These are phyloP conservation scores for Drosophila sulfurigaster DNA, from an alignment of 1,140 invertebrate genomes.

Conservation along the genomic window DNA sequence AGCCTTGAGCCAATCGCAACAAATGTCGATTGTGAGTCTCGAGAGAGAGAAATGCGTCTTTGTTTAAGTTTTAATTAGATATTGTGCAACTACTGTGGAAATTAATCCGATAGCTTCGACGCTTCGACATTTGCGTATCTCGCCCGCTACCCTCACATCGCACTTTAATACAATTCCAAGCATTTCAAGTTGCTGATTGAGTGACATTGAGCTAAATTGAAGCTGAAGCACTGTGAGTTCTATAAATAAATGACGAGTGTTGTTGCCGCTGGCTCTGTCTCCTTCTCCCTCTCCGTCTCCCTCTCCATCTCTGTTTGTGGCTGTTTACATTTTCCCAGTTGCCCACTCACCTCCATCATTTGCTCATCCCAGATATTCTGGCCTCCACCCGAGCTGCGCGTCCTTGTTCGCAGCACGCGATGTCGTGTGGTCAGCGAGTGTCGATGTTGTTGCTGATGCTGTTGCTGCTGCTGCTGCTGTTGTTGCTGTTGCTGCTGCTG, in stretches of 20 bases:
- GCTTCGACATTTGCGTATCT: slow-evolving; percentile 19
- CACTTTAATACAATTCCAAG: no score
- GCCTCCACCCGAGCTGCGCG: slow-evolving; percentile 78
- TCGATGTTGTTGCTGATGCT: slow-evolving; percentile 73
- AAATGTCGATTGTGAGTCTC: slow-evolving; percentile 1
- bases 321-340: background rate
- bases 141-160: background rate
- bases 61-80: slow-evolving; percentile 47
- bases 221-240: slow-evolving; percentile 25
- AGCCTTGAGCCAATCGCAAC: no score
- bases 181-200: slow-evolving; percentile 1
- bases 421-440: slow-evolving; percentile 81
- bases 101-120: slow-evolving; percentile 32
- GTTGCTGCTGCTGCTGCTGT: slow-evolving; percentile 43
- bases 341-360: slow-evolving; percentile 85
- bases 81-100: slow-evolving; percentile 33
- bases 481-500: slow-evolving; percentile 56
- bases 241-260: slow-evolving; percentile 56
- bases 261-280: background rate
- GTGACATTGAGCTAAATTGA: slow-evolving; percentile 24
- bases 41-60: no score
- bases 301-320: background rate
- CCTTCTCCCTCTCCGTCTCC: no score
- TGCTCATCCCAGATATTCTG: slow-evolving; percentile 85
- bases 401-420: slow-evolving; percentile 70